Percentiles rank a stretch among this genome's conserved stretches.
Evolutionary conservation across 2,113 vertebrate genomes (phyloP).

Genomic region (Chaetorhynchus papuensis): DNA sequence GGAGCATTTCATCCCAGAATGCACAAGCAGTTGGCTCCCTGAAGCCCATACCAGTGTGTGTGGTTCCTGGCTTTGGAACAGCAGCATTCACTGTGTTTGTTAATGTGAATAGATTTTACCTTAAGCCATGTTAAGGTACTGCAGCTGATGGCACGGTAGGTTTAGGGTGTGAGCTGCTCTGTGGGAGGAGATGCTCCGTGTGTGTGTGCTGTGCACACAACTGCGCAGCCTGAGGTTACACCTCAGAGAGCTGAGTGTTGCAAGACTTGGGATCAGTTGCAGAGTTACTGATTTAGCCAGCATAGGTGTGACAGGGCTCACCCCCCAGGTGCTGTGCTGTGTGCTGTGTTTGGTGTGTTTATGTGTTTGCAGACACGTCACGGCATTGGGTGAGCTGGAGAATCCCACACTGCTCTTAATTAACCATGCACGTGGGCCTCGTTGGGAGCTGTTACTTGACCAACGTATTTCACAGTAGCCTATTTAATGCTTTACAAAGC

Average conservation of each 20-base stretch:
- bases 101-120: background rate
- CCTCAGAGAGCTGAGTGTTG: background rate
- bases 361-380: background rate
- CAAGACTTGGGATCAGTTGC: background rate
- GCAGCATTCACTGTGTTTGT: background rate
- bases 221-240: background rate
- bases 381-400: background rate
- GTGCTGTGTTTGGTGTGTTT: background rate
- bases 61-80: background rate
- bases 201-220: background rate
- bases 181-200: accelerated
- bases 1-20: background rate
- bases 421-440: accelerated
- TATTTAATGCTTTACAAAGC: background rate
- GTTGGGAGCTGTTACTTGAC: background rate
- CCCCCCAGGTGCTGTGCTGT: background rate
- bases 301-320: background rate
- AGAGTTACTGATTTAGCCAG: background rate
- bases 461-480: background rate
- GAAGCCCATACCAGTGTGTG: background rate
- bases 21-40: background rate
- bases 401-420: background rate
- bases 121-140: background rate
- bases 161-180: background rate
- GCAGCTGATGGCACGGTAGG: background rate